Evolutionary conservation across 2,797 vertebrate species (phyloP).

Genomic region (Acanthurus lineatus): DNA sequence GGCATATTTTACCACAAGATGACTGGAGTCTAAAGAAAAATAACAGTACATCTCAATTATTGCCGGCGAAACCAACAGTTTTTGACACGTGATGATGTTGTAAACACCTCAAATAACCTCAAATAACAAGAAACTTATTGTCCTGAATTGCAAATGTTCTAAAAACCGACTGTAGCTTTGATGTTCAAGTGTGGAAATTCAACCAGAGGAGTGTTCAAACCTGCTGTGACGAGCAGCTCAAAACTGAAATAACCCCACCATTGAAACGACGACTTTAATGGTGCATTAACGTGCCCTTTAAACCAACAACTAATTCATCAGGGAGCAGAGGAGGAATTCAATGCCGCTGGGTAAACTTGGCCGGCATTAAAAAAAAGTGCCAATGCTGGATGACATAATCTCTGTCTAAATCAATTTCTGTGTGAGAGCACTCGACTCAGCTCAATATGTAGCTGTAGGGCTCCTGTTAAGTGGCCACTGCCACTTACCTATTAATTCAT

Average conservation of each 20-base stretch:
- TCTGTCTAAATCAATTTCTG: constrained; percentile 82
- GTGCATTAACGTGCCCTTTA: constrained; percentile 34
- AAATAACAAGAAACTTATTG: not conserved
- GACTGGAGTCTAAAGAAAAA: not conserved
- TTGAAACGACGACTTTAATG: constrained; percentile 4
- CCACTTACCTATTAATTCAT: constrained; percentile 81
- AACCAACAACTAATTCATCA: constrained; percentile 35
- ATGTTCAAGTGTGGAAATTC: not conserved
- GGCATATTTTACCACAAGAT: not conserved
- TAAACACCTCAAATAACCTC: not conserved
- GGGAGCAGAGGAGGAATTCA: constrained; percentile 33
- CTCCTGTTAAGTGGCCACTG: constrained; percentile 79
- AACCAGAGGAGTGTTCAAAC: not conserved
- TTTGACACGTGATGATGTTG: not conserved
- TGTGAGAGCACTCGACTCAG: constrained; percentile 78
- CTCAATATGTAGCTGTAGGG: constrained; percentile 82
- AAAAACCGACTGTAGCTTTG: not conserved
- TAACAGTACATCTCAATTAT: not conserved
- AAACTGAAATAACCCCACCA: constrained; percentile 1
- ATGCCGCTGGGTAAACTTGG: constrained; percentile 63
- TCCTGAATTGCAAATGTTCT: not conserved
- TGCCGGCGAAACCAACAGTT: not conserved
- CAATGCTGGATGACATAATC: constrained; percentile 77
- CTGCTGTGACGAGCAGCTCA: not conserved
- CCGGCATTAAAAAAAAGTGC: constrained; percentile 53